Evolutionary conservation across 2,797 vertebrate genomes (phyloP).

Genomic region (Melanogrammus aeglefinus): DNA sequence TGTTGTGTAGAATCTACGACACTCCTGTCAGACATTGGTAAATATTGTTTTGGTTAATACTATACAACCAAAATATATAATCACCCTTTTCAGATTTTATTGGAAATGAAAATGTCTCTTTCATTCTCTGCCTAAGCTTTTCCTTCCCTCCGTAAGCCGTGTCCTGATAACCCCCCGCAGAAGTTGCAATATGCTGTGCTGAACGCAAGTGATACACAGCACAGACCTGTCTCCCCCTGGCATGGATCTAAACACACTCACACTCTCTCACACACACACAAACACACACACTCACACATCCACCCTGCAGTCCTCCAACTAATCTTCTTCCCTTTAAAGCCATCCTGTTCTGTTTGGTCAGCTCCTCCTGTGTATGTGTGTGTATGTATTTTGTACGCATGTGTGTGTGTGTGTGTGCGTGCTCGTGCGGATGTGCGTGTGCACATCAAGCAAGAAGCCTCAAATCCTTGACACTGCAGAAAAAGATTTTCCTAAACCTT

Average conservation of each 20-base stretch:
- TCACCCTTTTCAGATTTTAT: not conserved
- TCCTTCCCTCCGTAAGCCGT: not conserved
- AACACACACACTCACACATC: not conserved
- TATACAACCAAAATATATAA: not conserved
- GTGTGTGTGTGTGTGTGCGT: not conserved
- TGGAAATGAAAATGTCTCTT: not conserved
- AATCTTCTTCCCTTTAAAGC: conserved; percentile 47
- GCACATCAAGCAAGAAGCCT: conserved; percentile 24
- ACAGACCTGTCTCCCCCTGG: not conserved
- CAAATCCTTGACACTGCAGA: conserved; percentile 56
- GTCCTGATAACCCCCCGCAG: not conserved
- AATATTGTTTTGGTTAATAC: not conserved
- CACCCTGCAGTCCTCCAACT: conserved; percentile 27
- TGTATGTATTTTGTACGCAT: not conserved
- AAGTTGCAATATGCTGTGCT: conserved; percentile 11
- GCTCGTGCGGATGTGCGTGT: conserved; percentile 7
- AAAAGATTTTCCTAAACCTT: conserved; percentile 50
- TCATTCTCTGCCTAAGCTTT: not conserved
- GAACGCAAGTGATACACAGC: conserved; percentile 11
- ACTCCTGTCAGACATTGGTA: not conserved
- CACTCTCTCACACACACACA: not conserved
- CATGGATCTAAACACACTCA: not conserved
- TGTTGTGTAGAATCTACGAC: not conserved
- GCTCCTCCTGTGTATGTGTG: conserved; percentile 26
- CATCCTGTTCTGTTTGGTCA: conserved; percentile 47